Base-by-base conservation (phyloP, 92 coral and sea anemone species). In the Heliopora coerulea region DNA sequence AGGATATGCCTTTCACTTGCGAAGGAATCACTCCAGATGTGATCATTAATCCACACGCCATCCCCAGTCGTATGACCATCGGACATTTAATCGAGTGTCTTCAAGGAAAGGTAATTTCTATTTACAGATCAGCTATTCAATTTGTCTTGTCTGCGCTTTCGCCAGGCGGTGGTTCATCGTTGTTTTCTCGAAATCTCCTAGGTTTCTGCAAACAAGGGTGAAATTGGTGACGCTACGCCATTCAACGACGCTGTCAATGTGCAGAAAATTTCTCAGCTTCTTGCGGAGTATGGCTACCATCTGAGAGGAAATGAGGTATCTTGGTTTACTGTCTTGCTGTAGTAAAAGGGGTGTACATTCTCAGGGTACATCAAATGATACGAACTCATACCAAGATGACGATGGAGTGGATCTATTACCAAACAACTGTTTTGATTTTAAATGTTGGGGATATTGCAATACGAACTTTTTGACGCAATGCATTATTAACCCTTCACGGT, bases 1-100 rank as follows among this genome's bases (percentile, higher is more conserved):
- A 89, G 98, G 98, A 93, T 82, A 93, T 93, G 98, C 98, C 98
- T n/a, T 93, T 93, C 74, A 93, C 98, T 0, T 88, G 95, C 80
- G 98, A 93, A 90, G 98, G 98, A 11, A 76, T 93, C 66, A 81
- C 81, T 24, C 98, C 98, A 8, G 98, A 93, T 78, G 98, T 93
- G 58, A 93, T 93, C 54, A 93, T 93, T 79, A 93, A 93, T 30
- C 98, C 98, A 31, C 98, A 93, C 39, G 98, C 98, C 50, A 93
- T 93, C 74, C 98, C 98, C 69, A 93, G 98, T 85, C 96, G 98
- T 83, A 93, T 93, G 98, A 93, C 98, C 32, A 93, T 93, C 54
- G 98, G 98, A 52, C 98, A 93, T 76, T 90, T 93, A 79, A 93
- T 93, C 75, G 98, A 93, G 61, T 93, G 96, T 54, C 80, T 93